A percentile compares a stretch with the other conserved stretches of the same genome.
Conservation (phyloP, 2,113 vertebrate species). For the Corythornis cristatus region DNA sequence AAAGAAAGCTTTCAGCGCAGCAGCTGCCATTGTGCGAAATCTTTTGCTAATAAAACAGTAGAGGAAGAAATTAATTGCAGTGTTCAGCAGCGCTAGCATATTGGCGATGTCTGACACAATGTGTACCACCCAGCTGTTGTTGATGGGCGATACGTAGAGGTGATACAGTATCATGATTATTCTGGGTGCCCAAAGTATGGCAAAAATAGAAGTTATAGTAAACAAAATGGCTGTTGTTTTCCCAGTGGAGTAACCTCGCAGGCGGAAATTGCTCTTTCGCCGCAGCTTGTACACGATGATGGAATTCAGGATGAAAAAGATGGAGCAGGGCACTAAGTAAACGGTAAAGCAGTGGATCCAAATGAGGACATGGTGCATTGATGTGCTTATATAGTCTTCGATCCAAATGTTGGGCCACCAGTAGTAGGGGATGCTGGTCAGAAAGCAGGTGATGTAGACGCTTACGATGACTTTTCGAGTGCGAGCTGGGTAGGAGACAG, state of each 20-base stretch:
- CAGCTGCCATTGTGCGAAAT: constrained; percentile 92
- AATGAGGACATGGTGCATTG: constrained; percentile 88
- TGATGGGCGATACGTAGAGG: constrained; percentile 87
- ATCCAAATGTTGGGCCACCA: constrained; percentile 99
- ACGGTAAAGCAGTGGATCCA: constrained; percentile 94
- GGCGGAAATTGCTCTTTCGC: constrained; percentile 88
- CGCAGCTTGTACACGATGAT: constrained; percentile 91
- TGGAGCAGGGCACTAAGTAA: constrained; percentile 92
- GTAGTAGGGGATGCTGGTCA: constrained; percentile 92
- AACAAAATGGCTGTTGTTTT: constrained; percentile 96
- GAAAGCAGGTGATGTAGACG: constrained; percentile 89
- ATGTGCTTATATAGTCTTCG: constrained; percentile 82
- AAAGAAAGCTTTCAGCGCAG: constrained; percentile 88
- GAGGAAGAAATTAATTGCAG: constrained; percentile 97
- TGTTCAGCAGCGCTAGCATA: constrained; percentile 95
- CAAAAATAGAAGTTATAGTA: constrained; percentile 93
- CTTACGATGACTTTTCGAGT: constrained; percentile 89
- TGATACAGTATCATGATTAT: constrained; percentile 93
- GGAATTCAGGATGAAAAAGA: constrained; percentile 94
- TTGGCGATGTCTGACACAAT: constrained; percentile 90
- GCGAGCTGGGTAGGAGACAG: constrained; percentile 92
- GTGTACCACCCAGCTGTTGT: constrained; percentile 85
- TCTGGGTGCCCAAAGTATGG: constrained; percentile 92
- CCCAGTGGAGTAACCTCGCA: constrained; percentile 92
- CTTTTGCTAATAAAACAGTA: constrained; percentile 98